These are phyloP conservation scores for Sarotherodon lohbergeri DNA, from an alignment of 2,113 vertebrate species.

Conservation along the genomic window DNA sequence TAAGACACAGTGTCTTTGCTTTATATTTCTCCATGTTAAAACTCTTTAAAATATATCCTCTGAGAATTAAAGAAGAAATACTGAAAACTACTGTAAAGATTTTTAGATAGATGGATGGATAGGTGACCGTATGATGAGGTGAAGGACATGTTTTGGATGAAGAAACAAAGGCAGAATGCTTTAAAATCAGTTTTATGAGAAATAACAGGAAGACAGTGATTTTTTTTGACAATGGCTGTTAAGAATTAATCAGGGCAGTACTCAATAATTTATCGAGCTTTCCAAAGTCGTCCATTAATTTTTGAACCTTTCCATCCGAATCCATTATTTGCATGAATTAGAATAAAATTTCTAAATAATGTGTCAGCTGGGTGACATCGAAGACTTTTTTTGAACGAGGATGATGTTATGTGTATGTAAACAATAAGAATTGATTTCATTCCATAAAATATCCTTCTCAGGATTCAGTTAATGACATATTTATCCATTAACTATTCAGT, in stretches of 20 bases:
- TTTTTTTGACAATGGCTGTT: conserved; percentile 72
- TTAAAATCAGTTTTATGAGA: conserved; percentile 61
- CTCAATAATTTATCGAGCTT: conserved; percentile 73
- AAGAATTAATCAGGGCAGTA: conserved; percentile 71
- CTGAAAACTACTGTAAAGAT: background rate
- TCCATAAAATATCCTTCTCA: background rate
- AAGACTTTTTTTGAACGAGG: background rate
- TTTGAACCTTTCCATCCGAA: conserved; percentile 66
- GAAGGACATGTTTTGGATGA: background rate
- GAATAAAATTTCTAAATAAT: conserved; percentile 65
- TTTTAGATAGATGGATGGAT: background rate
- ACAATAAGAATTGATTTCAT: background rate
- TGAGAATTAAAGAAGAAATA: background rate
- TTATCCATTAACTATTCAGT: background rate
- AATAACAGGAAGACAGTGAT: conserved; percentile 67
- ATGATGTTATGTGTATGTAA: background rate
- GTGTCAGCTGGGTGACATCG: conserved; percentile 38
- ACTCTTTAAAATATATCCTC: background rate
- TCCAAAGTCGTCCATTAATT: conserved; percentile 74
- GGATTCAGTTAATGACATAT: background rate
- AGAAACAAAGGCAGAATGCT: conserved; percentile 1
- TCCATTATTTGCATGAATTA: conserved; percentile 74
- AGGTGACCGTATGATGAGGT: background rate
- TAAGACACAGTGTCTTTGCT: background rate
- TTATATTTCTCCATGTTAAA: background rate